Conservation (phyloP, 2,888 invertebrate genomes). For the Zygogramma bicolorata region DNA sequence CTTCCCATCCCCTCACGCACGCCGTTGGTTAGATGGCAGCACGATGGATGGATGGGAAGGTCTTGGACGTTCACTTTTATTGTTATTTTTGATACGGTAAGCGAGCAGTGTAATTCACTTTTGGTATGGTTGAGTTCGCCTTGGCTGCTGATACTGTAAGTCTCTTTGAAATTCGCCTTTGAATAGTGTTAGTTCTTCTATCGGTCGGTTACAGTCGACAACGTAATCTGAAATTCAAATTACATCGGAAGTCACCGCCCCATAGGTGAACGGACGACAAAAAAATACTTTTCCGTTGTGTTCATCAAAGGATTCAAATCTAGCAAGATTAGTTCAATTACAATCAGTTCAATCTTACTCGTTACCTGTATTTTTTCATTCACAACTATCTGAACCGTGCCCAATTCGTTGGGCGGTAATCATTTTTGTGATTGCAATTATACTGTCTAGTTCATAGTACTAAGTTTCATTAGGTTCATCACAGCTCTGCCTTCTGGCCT, state of each 20-base stretch:
- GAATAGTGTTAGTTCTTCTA: constrained; percentile 4
- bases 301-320: background rate
- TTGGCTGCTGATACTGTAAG: constrained; percentile 52
- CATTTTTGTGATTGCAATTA: no score
- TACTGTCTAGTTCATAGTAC: no score
- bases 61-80: constrained; percentile 56
- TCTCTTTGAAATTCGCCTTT: constrained; percentile 17
- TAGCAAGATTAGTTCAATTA: background rate
- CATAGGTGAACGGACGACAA: background rate
- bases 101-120: constrained; percentile 47
- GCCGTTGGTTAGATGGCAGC: constrained; percentile 54
- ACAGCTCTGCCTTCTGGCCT: no score
- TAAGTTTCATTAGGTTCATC: no score
- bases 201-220: constrained; percentile 17
- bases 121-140: constrained; percentile 49
- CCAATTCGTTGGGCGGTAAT: no score
- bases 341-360: no score
- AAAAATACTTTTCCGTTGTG: background rate
- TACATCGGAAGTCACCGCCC: constrained; percentile 17
- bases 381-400: no score
- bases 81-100: constrained; percentile 58
- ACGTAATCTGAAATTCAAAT: constrained; percentile 27
- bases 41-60: constrained; percentile 53
- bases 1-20: background rate
- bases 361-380: no score